Percentiles rank a stretch among this genome's conserved stretches.
Conservation (phyloP, 2,113 vertebrate genomes). For the Odontophorus gujanensis region DNA sequence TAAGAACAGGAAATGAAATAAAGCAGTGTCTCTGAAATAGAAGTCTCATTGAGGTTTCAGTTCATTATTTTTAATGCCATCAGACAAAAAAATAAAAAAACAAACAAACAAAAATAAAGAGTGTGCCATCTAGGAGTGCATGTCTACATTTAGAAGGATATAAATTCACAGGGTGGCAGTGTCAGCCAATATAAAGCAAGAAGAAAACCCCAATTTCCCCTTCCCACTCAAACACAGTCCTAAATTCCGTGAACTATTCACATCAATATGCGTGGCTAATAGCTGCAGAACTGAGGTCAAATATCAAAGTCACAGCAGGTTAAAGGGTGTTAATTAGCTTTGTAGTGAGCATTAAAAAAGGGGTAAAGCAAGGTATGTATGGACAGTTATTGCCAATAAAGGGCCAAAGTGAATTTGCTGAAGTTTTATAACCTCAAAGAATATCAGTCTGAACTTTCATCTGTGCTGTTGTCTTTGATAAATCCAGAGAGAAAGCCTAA, state of each 20-base stretch:
- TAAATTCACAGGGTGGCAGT: background rate
- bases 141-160: background rate
- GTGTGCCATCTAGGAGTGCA: background rate
- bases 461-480: background rate
- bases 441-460: constrained; percentile 1
- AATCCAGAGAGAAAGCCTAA: background rate
- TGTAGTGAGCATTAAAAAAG: background rate
- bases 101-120: background rate
- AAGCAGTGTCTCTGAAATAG: background rate
- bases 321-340: constrained; percentile 30
- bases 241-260: background rate
- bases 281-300: background rate
- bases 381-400: background rate
- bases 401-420: background rate
- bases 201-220: background rate
- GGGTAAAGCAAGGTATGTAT: background rate
- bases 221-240: background rate
- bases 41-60: background rate
- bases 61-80: background rate
- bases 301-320: constrained; percentile 1
- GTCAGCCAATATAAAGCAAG: background rate
- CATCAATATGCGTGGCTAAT: background rate
- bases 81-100: background rate
- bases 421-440: background rate
- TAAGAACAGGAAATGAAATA: background rate